Percentiles rank a stretch among this genome's conserved stretches.
Evolutionary conservation across 2,797 vertebrate species (phyloP).

Genomic region (Taenioides sp.): DNA sequence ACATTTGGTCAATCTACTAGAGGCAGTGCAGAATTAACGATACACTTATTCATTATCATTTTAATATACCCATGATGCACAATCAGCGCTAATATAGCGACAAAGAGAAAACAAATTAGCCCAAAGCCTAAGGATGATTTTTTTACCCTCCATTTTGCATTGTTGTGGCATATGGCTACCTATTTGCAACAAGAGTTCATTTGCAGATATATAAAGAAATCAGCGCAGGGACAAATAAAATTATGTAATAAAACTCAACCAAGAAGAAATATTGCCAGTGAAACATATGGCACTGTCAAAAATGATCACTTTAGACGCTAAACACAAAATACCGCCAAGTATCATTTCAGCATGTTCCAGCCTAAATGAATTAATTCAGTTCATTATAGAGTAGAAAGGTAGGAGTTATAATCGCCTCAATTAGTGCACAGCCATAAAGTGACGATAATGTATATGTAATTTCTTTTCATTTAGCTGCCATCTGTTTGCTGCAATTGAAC

Average conservation of each 20-base stretch:
- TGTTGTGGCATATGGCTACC: constrained; percentile 78
- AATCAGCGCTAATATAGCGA: constrained; percentile 68
- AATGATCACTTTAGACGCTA: constrained; percentile 78
- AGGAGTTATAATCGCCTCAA: constrained; percentile 82
- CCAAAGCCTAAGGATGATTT: constrained; percentile 73
- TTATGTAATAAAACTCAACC: constrained; percentile 81
- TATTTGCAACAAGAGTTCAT: constrained; percentile 77
- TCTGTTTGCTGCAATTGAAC: constrained; percentile 82
- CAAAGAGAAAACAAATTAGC: constrained; percentile 68
- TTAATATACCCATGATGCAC: constrained; percentile 73
- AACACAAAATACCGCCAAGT: constrained; percentile 74
- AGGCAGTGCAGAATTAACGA: constrained; percentile 63
- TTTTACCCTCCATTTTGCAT: constrained; percentile 62
- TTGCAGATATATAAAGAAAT: constrained; percentile 77
- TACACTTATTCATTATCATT: constrained; percentile 77
- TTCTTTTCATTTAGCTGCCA: constrained; percentile 83
- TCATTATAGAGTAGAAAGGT: constrained; percentile 82
- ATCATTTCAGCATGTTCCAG: constrained; percentile 74
- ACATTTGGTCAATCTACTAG: constrained; percentile 51
- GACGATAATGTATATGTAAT: constrained; percentile 85
- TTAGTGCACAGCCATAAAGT: constrained; percentile 81
- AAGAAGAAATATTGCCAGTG: constrained; percentile 78
- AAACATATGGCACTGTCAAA: constrained; percentile 81
- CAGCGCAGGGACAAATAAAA: constrained; percentile 75
- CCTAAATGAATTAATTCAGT: constrained; percentile 79